A percentile compares a stretch with the other conserved stretches of the same genome.
Conservation (phyloP, 2,113 vertebrate species). For the Peucedramus taeniatus region DNA sequence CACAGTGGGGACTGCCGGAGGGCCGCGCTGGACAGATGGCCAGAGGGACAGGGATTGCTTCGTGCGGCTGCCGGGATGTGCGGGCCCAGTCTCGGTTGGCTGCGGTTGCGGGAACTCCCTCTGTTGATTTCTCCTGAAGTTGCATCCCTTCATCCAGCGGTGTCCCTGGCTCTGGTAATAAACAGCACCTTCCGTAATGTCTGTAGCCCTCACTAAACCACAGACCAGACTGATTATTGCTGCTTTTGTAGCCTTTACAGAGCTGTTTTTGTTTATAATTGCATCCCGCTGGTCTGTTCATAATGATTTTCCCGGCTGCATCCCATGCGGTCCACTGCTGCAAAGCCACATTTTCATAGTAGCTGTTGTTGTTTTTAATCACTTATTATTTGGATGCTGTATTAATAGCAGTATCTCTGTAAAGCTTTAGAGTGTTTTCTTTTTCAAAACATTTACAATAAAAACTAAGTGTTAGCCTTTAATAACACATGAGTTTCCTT, state of each 20-base stretch:
- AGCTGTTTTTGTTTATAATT: constrained; percentile 18
- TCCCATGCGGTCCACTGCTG: neutral
- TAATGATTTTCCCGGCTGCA: neutral
- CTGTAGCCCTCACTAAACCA: neutral
- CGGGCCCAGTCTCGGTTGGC: neutral
- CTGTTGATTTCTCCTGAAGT: constrained; percentile 37
- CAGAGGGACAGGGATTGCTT: rapidly evolving
- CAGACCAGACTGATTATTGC: neutral
- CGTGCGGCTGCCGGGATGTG: rapidly evolving
- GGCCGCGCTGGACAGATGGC: neutral
- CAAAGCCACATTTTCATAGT: neutral
- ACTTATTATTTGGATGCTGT: neutral
- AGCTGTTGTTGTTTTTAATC: constrained; percentile 29
- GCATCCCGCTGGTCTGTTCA: neutral
- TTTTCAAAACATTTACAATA: neutral
- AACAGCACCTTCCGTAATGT: neutral
- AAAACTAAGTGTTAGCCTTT: neutral
- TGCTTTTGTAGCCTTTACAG: neutral
- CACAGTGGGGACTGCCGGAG: rapidly evolving
- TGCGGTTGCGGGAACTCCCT: neutral
- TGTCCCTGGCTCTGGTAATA: neutral
- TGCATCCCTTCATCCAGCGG: neutral
- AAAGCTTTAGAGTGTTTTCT: neutral
- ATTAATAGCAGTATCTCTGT: constrained; percentile 8
- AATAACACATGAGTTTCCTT: neutral